Evolutionary conservation across 2,888 invertebrate species (phyloP).

Genomic region (Cantharis flavilabris): DNA sequence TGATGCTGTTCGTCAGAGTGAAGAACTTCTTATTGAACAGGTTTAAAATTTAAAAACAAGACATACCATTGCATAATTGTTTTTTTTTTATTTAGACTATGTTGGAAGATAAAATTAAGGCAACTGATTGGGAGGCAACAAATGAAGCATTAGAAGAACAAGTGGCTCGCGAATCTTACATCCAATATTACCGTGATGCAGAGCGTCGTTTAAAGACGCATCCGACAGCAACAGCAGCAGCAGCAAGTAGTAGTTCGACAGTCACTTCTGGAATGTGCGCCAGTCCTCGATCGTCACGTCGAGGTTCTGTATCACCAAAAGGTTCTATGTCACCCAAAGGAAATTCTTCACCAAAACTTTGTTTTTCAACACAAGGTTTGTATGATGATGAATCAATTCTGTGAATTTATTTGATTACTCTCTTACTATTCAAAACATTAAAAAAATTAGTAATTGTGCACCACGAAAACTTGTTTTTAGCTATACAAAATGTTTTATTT

Average conservation of each 20-base stretch:
- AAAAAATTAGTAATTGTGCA: not conserved
- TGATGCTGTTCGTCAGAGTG: conserved; percentile 77
- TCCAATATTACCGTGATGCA: conserved; percentile 64
- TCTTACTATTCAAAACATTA: not conserved
- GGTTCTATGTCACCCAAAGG: conserved; percentile 52
- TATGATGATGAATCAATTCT: not conserved
- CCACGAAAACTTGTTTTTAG: not conserved
- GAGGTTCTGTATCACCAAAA: conserved; percentile 53
- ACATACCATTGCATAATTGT: not conserved
- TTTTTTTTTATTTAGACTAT: conserved; percentile 66
- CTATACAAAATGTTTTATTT: not conserved
- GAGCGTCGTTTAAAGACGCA: conserved; percentile 52
- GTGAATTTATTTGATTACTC: not conserved
- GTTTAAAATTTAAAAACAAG: conserved; percentile 49
- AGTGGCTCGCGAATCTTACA: conserved; percentile 82
- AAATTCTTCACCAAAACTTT: conserved; percentile 45
- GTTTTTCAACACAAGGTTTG: conserved; percentile 34
- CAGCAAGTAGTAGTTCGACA: conserved; percentile 52
- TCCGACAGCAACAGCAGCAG: conserved; percentile 27
- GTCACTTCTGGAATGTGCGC: conserved; percentile 49
- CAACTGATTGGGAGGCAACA: conserved; percentile 91
- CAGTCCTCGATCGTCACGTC: conserved; percentile 48
- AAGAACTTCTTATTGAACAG: conserved; percentile 80
- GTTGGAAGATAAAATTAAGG: conserved; percentile 86
- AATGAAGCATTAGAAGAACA: conserved; percentile 89